Evolutionary conservation across 2,797 vertebrate genomes (phyloP).

Genomic region (Otolemur crassicaudatus): DNA sequence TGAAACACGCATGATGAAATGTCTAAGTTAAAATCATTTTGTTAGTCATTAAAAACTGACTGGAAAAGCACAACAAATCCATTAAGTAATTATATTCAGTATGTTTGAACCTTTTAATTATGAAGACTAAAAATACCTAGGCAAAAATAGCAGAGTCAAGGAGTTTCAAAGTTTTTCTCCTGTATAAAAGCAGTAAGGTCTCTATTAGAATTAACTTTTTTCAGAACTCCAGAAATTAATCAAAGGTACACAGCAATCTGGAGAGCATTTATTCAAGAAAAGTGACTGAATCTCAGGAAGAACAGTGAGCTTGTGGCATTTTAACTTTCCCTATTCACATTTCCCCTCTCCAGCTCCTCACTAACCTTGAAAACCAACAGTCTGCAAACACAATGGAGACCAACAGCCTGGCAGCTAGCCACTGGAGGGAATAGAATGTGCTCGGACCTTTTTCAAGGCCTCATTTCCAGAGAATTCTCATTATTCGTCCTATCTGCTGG

Average conservation of each 20-base stretch:
- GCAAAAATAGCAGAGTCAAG: neutral
- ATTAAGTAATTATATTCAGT: neutral
- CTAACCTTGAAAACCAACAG: neutral
- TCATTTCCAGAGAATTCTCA: neutral
- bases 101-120: neutral
- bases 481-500: neutral
- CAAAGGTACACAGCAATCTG: neutral
- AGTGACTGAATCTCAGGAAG: neutral
- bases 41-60: neutral
- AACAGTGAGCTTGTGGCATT: neutral
- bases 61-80: neutral
- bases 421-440: neutral
- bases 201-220: neutral
- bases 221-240: neutral
- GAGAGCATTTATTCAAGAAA: neutral
- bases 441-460: neutral
- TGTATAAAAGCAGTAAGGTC: neutral
- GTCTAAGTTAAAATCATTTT: conserved; percentile 5
- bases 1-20: neutral
- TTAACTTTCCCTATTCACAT: neutral
- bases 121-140: neutral
- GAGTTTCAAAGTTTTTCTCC: neutral
- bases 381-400: neutral
- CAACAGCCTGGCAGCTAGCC: neutral
- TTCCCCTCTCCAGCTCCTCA: neutral